Conservation (phyloP, 1,140 invertebrate genomes). For the Drosophila nikananu region DNA sequence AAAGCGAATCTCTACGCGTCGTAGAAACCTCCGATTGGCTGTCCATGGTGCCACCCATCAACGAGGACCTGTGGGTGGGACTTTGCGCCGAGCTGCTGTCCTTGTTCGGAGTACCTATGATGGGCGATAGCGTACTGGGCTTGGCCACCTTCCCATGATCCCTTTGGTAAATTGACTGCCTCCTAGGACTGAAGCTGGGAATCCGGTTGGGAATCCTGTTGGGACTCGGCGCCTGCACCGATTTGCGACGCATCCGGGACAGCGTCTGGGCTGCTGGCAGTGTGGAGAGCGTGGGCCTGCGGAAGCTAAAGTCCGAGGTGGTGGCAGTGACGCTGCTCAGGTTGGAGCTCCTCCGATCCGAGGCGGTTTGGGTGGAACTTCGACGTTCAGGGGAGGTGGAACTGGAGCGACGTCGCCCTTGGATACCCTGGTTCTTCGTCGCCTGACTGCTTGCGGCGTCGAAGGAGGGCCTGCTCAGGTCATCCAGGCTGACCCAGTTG, state of each 20-base stretch:
- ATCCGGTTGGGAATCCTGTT: slow-evolving; percentile 23
- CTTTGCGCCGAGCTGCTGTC: slow-evolving; percentile 74
- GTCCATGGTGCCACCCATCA: slow-evolving; percentile 24
- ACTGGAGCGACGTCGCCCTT: slow-evolving; percentile 64
- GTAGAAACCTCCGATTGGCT: slow-evolving; percentile 60
- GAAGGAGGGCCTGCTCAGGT: slow-evolving; percentile 48
- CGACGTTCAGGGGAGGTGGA: slow-evolving; percentile 79
- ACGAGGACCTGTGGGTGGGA: slow-evolving; percentile 57
- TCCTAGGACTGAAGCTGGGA: slow-evolving; percentile 37
- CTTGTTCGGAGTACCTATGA: slow-evolving; percentile 84
- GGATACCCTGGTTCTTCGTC: not conserved
- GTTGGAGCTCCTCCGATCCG: slow-evolving; percentile 80
- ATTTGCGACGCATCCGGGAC: slow-evolving; percentile 59
- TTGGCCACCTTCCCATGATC: slow-evolving; percentile 72
- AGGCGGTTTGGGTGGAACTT: slow-evolving; percentile 81
- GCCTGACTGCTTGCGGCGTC: slow-evolving; percentile 27
- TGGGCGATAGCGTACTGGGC: slow-evolving; percentile 79
- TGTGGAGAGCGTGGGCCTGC: slow-evolving; percentile 65
- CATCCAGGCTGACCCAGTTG: slow-evolving; percentile 80
- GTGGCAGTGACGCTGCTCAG: slow-evolving; percentile 72
- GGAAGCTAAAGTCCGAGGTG: slow-evolving; percentile 82
- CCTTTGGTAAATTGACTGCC: slow-evolving; percentile 46
- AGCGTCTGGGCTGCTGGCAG: slow-evolving; percentile 54
- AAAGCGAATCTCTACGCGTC: slow-evolving; percentile 68
- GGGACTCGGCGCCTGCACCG: slow-evolving; percentile 43